These are phyloP conservation scores for Drosophila lacertosa DNA, from an alignment of 1,140 invertebrate species.

Conservation along the genomic window DNA sequence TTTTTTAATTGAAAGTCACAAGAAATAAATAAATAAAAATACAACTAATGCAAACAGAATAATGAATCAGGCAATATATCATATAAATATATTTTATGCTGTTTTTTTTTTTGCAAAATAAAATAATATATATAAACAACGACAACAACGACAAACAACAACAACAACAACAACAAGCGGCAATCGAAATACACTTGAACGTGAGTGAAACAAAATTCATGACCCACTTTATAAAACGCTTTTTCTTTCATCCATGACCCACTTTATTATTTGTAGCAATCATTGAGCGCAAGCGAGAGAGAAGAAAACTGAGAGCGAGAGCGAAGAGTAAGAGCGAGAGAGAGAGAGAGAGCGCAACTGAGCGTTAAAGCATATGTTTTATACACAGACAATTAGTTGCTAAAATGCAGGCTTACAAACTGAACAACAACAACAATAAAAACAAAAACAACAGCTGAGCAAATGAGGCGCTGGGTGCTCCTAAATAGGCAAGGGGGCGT, in stretches of 20 bases:
- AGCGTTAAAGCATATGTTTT: slow-evolving; percentile 65
- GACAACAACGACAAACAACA: slow-evolving; percentile 28
- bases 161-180: slow-evolving; percentile 54
- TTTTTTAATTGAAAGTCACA: slow-evolving; percentile 24
- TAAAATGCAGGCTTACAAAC: slow-evolving; percentile 69
- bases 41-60: slow-evolving; percentile 28
- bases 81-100: slow-evolving; percentile 43
- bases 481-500: no score
- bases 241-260: slow-evolving; percentile 84
- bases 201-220: slow-evolving; percentile 84
- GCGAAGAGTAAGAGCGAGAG: slow-evolving; percentile 17
- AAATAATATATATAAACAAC: slow-evolving; percentile 23
- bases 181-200: slow-evolving; percentile 83
- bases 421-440: no score
- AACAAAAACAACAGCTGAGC: slow-evolving; percentile 57
- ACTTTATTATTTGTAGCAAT: slow-evolving; percentile 81
- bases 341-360: slow-evolving; percentile 26
- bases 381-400: slow-evolving; percentile 78
- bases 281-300: slow-evolving; percentile 40
- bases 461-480: slow-evolving; percentile 44
- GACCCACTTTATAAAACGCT: slow-evolving; percentile 83
- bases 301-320: slow-evolving; percentile 31
- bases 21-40: slow-evolving; percentile 23
- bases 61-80: slow-evolving; percentile 56
- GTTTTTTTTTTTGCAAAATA: slow-evolving; percentile 49